Evolutionary conservation across 2,113 vertebrate species (phyloP).

Genomic region (Girardinichthys multiradiatus): DNA sequence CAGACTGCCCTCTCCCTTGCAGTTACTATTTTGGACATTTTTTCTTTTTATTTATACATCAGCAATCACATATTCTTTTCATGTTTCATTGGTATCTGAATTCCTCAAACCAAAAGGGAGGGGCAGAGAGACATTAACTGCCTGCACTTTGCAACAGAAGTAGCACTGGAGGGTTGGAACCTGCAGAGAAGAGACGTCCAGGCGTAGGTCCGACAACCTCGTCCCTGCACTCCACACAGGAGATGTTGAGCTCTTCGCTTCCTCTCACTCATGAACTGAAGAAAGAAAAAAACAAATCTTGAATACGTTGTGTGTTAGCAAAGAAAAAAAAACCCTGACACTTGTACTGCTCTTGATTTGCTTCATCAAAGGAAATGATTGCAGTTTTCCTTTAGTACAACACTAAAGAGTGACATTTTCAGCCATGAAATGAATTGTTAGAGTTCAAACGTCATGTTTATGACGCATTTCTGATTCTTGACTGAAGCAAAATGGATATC

Average conservation of each 20-base stretch:
- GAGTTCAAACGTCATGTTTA: conserved; percentile 35
- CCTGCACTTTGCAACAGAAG: conserved; percentile 82
- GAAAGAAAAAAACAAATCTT: conserved; percentile 12
- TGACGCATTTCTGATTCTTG: conserved; percentile 41
- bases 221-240: conserved; percentile 6
- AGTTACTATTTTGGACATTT: conserved; percentile 38
- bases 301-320: conserved; percentile 1
- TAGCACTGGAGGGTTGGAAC: conserved; percentile 62
- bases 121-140: conserved; percentile 65
- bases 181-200: conserved; percentile 7
- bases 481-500: conserved; percentile 70
- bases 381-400: conserved; percentile 64
- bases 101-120: conserved; percentile 42
- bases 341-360: conserved; percentile 63
- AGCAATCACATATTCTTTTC: conserved; percentile 4
- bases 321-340: conserved; percentile 25
- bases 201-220: conserved; percentile 9
- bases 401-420: conserved; percentile 63
- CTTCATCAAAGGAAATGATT: conserved; percentile 55
- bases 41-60: conserved; percentile 28
- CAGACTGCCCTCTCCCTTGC: conserved; percentile 37
- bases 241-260: neutral
- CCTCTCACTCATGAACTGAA: neutral
- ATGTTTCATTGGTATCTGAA: conserved; percentile 49
- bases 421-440: conserved; percentile 47